A percentile compares a stretch with the other conserved stretches of the same genome.
phyloP scores from a whole-genome alignment of 2,797 vertebrate genomes.

The Menidia menidia region DNA sequence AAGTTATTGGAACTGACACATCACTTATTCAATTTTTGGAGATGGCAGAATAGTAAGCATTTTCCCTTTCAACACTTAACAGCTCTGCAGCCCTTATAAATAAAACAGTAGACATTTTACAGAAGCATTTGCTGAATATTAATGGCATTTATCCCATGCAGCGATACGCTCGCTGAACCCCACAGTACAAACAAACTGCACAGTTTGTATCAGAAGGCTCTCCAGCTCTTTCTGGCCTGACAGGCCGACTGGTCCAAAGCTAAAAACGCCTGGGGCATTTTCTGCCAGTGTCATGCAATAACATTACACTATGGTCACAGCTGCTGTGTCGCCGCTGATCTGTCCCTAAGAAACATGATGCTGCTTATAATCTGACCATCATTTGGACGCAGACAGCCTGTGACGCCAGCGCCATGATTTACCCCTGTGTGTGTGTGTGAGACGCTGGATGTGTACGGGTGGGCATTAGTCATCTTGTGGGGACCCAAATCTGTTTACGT shows the following conservation, averaged over 20 bases:
- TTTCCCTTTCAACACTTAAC: slow-evolving; percentile 11
- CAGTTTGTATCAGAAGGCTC: slow-evolving; percentile 34
- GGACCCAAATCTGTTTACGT: slow-evolving; percentile 16
- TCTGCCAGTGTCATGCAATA: slow-evolving; percentile 64
- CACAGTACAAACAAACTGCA: slow-evolving; percentile 8
- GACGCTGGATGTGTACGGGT: slow-evolving; percentile 30
- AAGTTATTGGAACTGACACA: neutral
- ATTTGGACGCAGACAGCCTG: slow-evolving; percentile 73
- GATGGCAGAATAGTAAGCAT: neutral
- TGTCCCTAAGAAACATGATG: slow-evolving; percentile 72
- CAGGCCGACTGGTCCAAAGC: slow-evolving; percentile 33
- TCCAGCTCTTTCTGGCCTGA: slow-evolving; percentile 26
- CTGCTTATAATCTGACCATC: slow-evolving; percentile 71
- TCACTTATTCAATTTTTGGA: slow-evolving; percentile 1
- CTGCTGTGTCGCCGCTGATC: slow-evolving; percentile 73
- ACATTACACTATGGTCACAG: slow-evolving; percentile 73
- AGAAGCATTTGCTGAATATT: slow-evolving; percentile 18
- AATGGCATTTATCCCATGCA: slow-evolving; percentile 7
- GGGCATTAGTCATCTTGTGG: slow-evolving; percentile 14
- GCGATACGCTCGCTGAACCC: slow-evolving; percentile 16
- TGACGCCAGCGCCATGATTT: slow-evolving; percentile 78
- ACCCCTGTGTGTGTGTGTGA: slow-evolving; percentile 58
- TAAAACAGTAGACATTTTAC: slow-evolving; percentile 19
- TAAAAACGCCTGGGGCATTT: slow-evolving; percentile 45
- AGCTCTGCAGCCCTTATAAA: neutral